Evolutionary conservation across 2,113 vertebrate species (phyloP).

Genomic region (Falco punctatus): DNA sequence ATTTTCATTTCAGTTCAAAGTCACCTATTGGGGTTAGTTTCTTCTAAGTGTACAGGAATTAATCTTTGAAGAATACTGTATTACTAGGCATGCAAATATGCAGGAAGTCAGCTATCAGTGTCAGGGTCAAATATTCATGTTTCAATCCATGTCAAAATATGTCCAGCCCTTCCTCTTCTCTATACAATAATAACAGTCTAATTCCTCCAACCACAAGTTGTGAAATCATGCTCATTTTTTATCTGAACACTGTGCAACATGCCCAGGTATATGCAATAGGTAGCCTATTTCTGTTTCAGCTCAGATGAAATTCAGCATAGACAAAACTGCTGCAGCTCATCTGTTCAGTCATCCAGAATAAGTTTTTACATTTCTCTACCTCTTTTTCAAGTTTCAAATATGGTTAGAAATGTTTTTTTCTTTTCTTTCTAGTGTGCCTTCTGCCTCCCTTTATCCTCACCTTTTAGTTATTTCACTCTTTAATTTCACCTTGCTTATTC

Average conservation of each 20-base stretch:
- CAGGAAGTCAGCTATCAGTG: not conserved
- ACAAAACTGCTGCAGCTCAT: not conserved
- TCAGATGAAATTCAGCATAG: not conserved
- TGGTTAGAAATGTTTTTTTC: not conserved
- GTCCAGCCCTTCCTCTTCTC: not conserved
- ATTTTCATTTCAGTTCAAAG: not conserved
- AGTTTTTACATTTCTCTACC: not conserved
- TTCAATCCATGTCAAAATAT: not conserved
- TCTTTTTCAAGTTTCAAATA: not conserved
- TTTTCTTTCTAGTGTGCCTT: not conserved
- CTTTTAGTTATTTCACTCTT: not conserved
- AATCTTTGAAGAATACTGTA: not conserved
- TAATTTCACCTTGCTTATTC: not conserved
- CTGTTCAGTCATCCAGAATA: not conserved
- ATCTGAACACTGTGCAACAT: not conserved
- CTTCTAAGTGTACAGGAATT: not conserved
- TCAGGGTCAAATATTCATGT: not conserved
- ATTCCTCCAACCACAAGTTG: not conserved
- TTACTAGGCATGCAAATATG: not conserved
- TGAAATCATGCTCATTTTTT: not conserved
- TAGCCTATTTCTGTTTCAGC: not conserved
- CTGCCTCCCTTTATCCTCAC: rapidly evolving
- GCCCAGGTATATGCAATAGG: not conserved
- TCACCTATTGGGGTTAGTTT: not conserved
- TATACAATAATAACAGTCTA: not conserved